Percentiles rank a stretch among this genome's conserved stretches.
Evolutionary conservation across 2,888 invertebrate genomes (phyloP).

Genomic region (Tachina fera): DNA sequence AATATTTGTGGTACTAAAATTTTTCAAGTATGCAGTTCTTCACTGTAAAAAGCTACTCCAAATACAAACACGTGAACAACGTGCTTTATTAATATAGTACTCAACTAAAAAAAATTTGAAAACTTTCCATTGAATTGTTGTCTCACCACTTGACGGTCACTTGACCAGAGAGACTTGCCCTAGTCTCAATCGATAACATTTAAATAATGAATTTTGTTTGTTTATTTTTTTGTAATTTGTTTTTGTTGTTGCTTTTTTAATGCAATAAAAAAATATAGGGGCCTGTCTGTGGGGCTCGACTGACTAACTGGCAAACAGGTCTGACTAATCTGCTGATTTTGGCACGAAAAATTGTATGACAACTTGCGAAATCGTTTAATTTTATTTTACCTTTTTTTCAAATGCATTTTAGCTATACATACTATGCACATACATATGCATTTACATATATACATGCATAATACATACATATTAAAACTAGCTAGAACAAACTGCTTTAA

Average conservation of each 20-base stretch:
- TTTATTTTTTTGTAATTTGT: constrained; percentile 8
- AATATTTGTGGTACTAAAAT: neutral
- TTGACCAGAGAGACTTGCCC: constrained; percentile 41
- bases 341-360: constrained; percentile 66
- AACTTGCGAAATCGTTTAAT: constrained; percentile 64
- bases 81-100: constrained; percentile 8
- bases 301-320: constrained; percentile 41
- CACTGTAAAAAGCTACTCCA: neutral
- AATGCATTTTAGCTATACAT: neutral
- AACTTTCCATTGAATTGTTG: constrained; percentile 63
- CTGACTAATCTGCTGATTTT: constrained; percentile 43
- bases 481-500: constrained; percentile 1
- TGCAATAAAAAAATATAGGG: constrained; percentile 52
- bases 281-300: constrained; percentile 70
- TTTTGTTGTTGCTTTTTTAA: constrained; percentile 3
- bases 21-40: neutral
- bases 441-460: neutral
- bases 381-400: constrained; percentile 16
- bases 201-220: constrained; percentile 29
- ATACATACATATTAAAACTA: neutral
- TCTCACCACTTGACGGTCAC: constrained; percentile 44
- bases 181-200: constrained; percentile 42
- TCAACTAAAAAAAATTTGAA: constrained; percentile 25
- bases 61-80: constrained; percentile 55
- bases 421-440: neutral